These are phyloP conservation scores for Enteromius argenteus DNA, from an alignment of 2,797 vertebrate species.

Conservation along the genomic window DNA sequence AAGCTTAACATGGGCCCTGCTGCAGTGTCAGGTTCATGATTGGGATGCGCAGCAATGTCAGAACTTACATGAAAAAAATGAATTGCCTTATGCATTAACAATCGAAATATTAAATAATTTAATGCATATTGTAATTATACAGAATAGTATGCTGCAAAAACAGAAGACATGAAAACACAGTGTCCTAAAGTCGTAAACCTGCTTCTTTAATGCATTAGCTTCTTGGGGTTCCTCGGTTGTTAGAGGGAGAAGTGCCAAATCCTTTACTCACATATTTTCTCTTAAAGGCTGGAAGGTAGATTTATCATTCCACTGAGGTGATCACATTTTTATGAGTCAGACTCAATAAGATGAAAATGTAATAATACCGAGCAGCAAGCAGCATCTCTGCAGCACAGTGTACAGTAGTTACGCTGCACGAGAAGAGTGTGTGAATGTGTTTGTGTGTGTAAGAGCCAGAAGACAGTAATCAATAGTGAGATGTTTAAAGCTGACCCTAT, in stretches of 20 bases:
- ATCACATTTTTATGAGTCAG: slow-evolving; percentile 72
- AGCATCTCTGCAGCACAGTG: not conserved
- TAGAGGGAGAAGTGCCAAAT: not conserved
- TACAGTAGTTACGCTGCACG: slow-evolving; percentile 20
- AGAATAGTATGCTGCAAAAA: not conserved
- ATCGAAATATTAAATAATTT: not conserved
- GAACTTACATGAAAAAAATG: not conserved
- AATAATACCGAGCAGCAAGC: slow-evolving; percentile 65
- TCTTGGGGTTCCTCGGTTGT: not conserved
- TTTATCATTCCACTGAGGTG: slow-evolving; percentile 76
- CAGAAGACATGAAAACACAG: not conserved
- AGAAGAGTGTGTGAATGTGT: slow-evolving; percentile 3
- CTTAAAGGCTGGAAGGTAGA: slow-evolving; percentile 66
- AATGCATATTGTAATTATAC: too few relatives aligned
- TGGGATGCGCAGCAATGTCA: not conserved
- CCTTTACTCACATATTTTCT: slow-evolving; percentile 53
- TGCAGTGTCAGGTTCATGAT: not conserved
- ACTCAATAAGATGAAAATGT: slow-evolving; percentile 80
- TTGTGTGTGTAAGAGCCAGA: not conserved
- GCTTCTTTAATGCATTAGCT: not conserved
- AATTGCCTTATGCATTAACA: not conserved
- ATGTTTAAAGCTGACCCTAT: not conserved
- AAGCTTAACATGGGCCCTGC: not conserved
- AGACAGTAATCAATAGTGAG: not conserved
- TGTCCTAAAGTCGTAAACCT: slow-evolving; percentile 1